Evolutionary conservation across 2,113 vertebrate species (phyloP).

Genomic region (Phodopus roborovskii): DNA sequence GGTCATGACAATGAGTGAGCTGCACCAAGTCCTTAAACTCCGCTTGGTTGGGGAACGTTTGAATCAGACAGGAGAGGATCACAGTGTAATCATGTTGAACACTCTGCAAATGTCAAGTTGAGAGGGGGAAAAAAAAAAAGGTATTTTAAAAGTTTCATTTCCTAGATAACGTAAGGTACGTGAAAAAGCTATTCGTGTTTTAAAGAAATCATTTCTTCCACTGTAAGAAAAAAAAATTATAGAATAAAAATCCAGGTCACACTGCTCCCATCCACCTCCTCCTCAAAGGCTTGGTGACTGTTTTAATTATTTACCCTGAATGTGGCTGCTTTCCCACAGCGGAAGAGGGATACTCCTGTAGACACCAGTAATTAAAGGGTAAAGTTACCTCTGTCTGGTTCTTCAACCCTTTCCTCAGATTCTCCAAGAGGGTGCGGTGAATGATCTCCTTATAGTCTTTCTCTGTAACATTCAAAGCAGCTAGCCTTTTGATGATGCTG

Average conservation of each 20-base stretch:
- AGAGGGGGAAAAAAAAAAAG: neutral
- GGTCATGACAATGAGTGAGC: conserved; percentile 93
- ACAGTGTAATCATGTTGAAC: conserved; percentile 96
- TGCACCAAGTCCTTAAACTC: conserved; percentile 96
- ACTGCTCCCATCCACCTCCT: neutral
- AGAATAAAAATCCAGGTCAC: neutral
- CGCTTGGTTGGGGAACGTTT: conserved; percentile 89
- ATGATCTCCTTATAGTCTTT: conserved; percentile 92
- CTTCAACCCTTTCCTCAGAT: conserved; percentile 91
- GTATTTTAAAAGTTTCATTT: conserved; percentile 10
- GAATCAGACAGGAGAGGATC: conserved; percentile 94
- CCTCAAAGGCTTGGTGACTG: neutral
- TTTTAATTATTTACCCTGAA: neutral
- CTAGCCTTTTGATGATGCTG: conserved; percentile 89
- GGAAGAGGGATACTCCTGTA: neutral
- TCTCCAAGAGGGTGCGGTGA: conserved; percentile 91
- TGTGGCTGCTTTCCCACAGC: neutral
- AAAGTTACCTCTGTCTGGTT: conserved; percentile 92
- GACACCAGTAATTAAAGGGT: neutral
- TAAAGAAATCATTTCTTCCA: conserved; percentile 2
- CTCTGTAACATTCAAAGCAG: conserved; percentile 86
- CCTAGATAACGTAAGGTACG: neutral
- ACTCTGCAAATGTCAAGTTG: conserved; percentile 86
- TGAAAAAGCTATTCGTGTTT: neutral
- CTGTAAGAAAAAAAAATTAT: neutral